Evolutionary conservation across 2,797 vertebrate genomes (phyloP).

Genomic region (Mallotus villosus): DNA sequence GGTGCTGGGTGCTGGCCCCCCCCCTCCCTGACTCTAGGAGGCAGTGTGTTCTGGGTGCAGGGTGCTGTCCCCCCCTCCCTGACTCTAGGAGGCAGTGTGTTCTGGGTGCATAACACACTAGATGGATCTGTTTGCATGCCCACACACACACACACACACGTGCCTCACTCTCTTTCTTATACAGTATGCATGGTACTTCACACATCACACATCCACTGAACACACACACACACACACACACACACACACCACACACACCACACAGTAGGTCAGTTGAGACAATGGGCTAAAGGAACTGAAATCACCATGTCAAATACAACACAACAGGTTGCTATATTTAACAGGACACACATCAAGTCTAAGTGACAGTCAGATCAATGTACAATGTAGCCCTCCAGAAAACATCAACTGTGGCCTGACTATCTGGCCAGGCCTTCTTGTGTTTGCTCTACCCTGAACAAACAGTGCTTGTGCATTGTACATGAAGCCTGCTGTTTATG

Average conservation of each 20-base stretch:
- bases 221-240: background rate
- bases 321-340: too few species aligned
- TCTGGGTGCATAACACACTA: background rate
- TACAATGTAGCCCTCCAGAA: too few species aligned
- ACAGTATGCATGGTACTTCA: background rate
- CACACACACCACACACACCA: too few species aligned
- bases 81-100: background rate
- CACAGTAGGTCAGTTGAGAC: too few species aligned
- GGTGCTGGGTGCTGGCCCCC: background rate
- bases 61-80: background rate
- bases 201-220: background rate
- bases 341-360: too few species aligned
- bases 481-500: background rate
- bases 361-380: too few species aligned
- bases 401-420: too few species aligned
- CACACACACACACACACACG: background rate
- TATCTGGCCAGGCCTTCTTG: background rate
- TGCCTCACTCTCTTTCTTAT: background rate
- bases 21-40: background rate
- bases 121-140: background rate
- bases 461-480: background rate
- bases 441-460: background rate
- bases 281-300: too few species aligned
- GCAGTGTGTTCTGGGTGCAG: background rate
- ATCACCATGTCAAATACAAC: too few species aligned